Evolutionary conservation across 1,140 invertebrate genomes (phyloP).

Genomic region (Drosophila paulistorum): DNA sequence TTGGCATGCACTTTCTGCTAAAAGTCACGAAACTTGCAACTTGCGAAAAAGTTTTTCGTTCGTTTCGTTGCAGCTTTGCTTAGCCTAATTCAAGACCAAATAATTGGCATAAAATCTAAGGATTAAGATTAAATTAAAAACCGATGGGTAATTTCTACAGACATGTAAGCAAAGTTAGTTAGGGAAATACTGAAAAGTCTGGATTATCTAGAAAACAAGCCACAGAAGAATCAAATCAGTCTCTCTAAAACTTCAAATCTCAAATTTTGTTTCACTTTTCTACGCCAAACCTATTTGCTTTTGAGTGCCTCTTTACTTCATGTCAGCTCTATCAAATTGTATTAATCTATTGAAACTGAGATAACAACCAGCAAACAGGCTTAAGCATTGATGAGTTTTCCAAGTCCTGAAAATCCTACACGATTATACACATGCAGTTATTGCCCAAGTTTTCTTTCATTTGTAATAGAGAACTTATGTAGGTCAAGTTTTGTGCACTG

Average conservation of each 20-base stretch:
- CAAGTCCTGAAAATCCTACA: not conserved
- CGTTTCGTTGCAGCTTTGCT: slow-evolving; percentile 5
- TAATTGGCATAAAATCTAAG: not conserved
- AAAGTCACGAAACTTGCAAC: slow-evolving; percentile 3
- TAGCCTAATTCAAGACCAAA: not conserved
- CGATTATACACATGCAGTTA: not conserved
- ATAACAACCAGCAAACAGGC: slow-evolving; percentile 3
- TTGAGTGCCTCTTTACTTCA: not conserved
- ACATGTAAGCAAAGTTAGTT: too few species aligned
- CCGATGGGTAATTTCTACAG: not conserved
- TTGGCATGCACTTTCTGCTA: not conserved
- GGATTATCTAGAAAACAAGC: too few species aligned
- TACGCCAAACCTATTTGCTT: not conserved
- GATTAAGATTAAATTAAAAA: not conserved
- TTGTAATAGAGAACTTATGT: slow-evolving; percentile 19
- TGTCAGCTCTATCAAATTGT: not conserved
- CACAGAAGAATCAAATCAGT: too few species aligned
- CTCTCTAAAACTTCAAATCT: too few species aligned
- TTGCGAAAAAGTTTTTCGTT: not conserved
- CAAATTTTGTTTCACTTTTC: not conserved
- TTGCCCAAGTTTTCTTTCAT: slow-evolving; percentile 7
- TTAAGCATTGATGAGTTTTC: slow-evolving; percentile 13
- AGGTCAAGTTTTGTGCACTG: slow-evolving; percentile 54
- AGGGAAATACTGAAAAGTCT: too few species aligned
- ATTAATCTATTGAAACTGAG: slow-evolving; percentile 1